Base-by-base conservation (phyloP, 2,113 vertebrate genomes). In the Rhinolophus sinicus region DNA sequence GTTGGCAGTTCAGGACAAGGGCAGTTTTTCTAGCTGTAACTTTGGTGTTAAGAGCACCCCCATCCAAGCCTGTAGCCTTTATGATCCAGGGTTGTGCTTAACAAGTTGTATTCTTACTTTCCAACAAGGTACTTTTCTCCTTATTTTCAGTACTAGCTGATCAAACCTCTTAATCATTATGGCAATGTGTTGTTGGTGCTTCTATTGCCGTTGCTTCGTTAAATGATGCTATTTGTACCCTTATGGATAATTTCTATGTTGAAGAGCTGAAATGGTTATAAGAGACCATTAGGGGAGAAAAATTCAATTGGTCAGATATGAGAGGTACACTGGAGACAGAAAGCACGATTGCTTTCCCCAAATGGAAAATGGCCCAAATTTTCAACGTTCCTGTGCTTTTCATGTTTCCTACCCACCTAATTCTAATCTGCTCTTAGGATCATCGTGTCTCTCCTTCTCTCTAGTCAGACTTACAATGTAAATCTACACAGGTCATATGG, bases 131-230 rank as follows among this genome's bases (percentile, higher is more conserved):
- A 86, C 54, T 77, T 54, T 81, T 1, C 24, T n/a, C 47, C 47
- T 85, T 92, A 95, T 96, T 96, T 97, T 82, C 86, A 96, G 92
- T 80, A 95, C 82, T 75, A 91, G 89, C 54, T 96, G 92, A 97
- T 94, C 67, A 88, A 96, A 96, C 76, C 80, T 97, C 64, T 90
- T 90, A 91, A 83, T 35, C 60, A 62, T 97, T 94, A 90, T 30
- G 24, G 88, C 60, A 96, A 96, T n/a, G 47, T 87, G 26, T 47
- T 52, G 84, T 18, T 92, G 81, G 72, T 94, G 50, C 85, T 94
- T 94, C 65, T 84, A 92, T 81, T 94, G 85, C 60, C 58, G 47
- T 92, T 84, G 44, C 81, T 82, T 96, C 72, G 93, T 94, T 81
- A 97, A 93, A 91, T 62, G 30, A 77, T 93, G 77, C 62, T 88